Evolutionary conservation across 1,140 invertebrate genomes (phyloP).

Genomic region (Episyrphus balteatus): DNA sequence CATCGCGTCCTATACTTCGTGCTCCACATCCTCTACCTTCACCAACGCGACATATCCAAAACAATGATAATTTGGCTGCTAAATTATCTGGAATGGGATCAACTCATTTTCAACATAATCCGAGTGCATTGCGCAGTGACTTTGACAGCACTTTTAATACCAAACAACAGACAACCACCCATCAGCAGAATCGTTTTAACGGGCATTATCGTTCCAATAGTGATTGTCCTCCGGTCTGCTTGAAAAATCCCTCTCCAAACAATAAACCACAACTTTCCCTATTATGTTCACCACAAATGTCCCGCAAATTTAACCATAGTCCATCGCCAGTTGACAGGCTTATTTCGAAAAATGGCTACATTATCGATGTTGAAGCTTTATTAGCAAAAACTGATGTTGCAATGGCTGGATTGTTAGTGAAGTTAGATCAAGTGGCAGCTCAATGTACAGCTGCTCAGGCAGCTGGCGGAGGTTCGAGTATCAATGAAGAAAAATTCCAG

Average conservation of each 20-base stretch:
- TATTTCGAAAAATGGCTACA: slow-evolving; percentile 42
- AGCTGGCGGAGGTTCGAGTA: slow-evolving; percentile 54
- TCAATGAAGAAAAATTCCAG: slow-evolving; percentile 61
- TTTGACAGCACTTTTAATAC: too few species aligned
- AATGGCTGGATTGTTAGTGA: slow-evolving; percentile 49
- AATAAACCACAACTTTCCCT: slow-evolving; percentile 7
- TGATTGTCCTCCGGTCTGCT: slow-evolving; percentile 5
- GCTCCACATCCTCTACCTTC: slow-evolving; percentile 31
- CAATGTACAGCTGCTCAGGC: slow-evolving; percentile 55
- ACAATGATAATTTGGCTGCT: not conserved
- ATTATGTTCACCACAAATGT: slow-evolving; percentile 42
- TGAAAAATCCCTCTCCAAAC: slow-evolving; percentile 5
- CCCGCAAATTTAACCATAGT: slow-evolving; percentile 33
- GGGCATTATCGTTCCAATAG: slow-evolving; percentile 6
- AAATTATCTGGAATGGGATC: slow-evolving; percentile 46
- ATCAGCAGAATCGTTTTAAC: not conserved
- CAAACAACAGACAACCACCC: not conserved
- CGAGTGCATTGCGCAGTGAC: not conserved
- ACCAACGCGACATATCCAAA: slow-evolving; percentile 11
- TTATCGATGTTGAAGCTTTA: slow-evolving; percentile 46
- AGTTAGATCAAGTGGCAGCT: slow-evolving; percentile 55
- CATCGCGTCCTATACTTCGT: slow-evolving; percentile 46
- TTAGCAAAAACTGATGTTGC: slow-evolving; percentile 54
- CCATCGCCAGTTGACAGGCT: slow-evolving; percentile 31
- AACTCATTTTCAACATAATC: slow-evolving; percentile 38